Evolutionary conservation across 2,797 vertebrate genomes (phyloP).

Genomic region (Rousettus madagascariensis): DNA sequence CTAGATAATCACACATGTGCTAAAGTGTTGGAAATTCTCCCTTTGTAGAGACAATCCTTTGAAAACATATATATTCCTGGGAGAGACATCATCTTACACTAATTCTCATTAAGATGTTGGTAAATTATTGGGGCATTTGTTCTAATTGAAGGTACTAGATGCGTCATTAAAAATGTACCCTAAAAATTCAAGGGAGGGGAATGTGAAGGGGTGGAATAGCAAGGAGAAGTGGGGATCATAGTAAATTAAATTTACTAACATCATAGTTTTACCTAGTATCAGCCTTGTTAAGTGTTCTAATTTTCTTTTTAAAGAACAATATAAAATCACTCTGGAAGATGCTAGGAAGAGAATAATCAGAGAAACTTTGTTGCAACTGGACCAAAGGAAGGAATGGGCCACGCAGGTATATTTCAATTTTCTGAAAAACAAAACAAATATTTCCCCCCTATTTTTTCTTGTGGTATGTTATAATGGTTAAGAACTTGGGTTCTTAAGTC

Average conservation of each 20-base stretch:
- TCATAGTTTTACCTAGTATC: neutral
- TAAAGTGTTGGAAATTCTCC: neutral
- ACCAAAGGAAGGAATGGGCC: conserved; percentile 83
- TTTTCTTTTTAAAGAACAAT: conserved; percentile 83
- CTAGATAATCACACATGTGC: neutral
- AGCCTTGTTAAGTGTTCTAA: conserved; percentile 32
- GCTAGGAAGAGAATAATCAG: conserved; percentile 80
- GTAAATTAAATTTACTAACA: neutral
- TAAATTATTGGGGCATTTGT: conserved; percentile 12
- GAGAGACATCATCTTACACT: neutral
- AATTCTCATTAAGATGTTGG: conserved; percentile 9
- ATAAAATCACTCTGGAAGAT: conserved; percentile 81
- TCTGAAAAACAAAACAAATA: neutral
- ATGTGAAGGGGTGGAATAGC: neutral
- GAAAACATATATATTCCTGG: neutral
- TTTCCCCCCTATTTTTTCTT: neutral
- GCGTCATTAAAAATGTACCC: neutral
- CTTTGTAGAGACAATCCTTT: conserved; percentile 21
- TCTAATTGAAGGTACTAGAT: neutral
- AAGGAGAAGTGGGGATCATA: neutral
- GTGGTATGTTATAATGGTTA: neutral
- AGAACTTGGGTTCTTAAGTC: neutral
- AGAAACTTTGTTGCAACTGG: conserved; percentile 75
- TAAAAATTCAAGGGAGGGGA: neutral
- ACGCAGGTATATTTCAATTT: conserved; percentile 83